These are phyloP conservation scores for Psephotus haematonotus DNA, from an alignment of 2,113 vertebrate species.

Conservation along the genomic window DNA sequence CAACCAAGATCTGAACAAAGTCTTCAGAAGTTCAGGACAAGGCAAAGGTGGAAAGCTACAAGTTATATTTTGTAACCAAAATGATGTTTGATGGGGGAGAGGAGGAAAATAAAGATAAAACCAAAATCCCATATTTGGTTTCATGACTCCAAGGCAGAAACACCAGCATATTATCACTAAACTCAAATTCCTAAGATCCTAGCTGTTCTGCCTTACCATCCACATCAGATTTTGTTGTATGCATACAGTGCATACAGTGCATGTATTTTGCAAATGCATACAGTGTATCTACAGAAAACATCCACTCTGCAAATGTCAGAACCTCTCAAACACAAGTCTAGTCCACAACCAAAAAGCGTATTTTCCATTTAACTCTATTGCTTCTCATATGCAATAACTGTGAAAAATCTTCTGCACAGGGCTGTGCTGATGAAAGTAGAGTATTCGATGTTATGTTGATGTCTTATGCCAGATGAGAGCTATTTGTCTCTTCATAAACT, in stretches of 20 bases:
- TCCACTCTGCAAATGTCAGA: not conserved
- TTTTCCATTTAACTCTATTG: not conserved
- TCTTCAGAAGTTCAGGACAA: not conserved
- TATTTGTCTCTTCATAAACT: not conserved
- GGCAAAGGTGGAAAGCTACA: not conserved
- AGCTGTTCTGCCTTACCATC: not conserved
- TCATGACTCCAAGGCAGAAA: not conserved
- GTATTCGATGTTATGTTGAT: not conserved
- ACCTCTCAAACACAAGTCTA: not conserved
- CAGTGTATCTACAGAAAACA: not conserved
- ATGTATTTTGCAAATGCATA: accelerated
- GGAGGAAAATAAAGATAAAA: not conserved
- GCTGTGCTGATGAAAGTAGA: not conserved
- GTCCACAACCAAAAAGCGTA: not conserved
- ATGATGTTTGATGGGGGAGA: not conserved
- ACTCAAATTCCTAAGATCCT: not conserved
- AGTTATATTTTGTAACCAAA: not conserved
- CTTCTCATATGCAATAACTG: not conserved
- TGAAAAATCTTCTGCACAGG: not conserved
- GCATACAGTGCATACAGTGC: accelerated
- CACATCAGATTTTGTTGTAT: not conserved
- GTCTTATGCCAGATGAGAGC: not conserved
- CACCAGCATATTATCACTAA: not conserved
- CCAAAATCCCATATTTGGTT: not conserved
- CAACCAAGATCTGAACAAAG: not conserved